Percentiles rank a stretch among this genome's conserved stretches.
Conservation (phyloP, 2,113 vertebrate genomes). For the Rhombomys opimus region DNA sequence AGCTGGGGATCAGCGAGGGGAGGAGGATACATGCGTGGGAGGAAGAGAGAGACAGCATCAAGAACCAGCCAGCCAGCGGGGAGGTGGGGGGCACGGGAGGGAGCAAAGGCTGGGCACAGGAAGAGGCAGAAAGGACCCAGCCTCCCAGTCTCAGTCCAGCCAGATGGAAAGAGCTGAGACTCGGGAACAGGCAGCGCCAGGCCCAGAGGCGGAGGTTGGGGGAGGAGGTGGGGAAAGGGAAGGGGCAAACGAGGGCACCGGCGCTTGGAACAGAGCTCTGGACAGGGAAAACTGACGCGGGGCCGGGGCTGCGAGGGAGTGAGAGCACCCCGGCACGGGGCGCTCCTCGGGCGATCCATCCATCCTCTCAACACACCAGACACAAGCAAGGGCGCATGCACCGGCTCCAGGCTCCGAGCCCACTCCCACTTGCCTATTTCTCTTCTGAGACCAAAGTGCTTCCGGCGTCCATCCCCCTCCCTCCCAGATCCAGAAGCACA, state of each 20-base stretch:
- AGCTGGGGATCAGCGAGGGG: conserved; percentile 70
- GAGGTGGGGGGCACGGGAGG: neutral
- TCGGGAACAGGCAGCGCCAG: conserved; percentile 70
- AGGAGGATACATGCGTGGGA: conserved; percentile 77
- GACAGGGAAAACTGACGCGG: neutral
- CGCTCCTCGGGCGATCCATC: neutral
- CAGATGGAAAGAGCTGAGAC: conserved; percentile 83
- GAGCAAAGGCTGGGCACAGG: conserved; percentile 16
- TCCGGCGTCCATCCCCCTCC: neutral
- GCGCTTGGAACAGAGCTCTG: conserved; percentile 53
- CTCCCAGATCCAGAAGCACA: neutral
- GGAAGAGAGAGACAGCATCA: conserved; percentile 79
- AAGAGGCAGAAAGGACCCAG: conserved; percentile 43
- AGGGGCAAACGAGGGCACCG: conserved; percentile 67
- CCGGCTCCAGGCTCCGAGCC: neutral
- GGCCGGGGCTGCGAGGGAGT: conserved; percentile 57
- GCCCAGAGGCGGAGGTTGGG: conserved; percentile 64
- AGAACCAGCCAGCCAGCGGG: conserved; percentile 66
- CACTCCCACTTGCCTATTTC: conserved; percentile 49
- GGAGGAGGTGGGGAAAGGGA: conserved; percentile 45
- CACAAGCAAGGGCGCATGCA: neutral
- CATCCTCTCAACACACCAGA: neutral
- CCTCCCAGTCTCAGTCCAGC: conserved; percentile 74
- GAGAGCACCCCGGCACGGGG: neutral
- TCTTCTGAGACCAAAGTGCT: conserved; percentile 33